phyloP scores from a whole-genome alignment of 2,113 vertebrate species.

The Dicaeum eximium region DNA sequence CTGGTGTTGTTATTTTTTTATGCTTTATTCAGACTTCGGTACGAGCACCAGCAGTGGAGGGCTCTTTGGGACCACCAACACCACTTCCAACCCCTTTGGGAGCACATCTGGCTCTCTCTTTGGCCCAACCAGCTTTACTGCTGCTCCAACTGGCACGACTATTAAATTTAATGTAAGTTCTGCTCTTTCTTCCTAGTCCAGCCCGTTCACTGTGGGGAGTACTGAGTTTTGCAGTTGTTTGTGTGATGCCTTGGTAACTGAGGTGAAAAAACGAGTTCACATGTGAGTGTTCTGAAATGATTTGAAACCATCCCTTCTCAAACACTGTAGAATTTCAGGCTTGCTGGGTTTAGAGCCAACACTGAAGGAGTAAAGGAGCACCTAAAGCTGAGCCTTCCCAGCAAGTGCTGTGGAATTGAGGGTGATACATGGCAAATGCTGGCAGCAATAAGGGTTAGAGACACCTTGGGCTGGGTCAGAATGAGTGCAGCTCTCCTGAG shows the following conservation, averaged over 20 bases:
- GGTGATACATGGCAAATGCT: neutral
- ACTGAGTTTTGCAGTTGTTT: neutral
- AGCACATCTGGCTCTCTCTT: constrained; percentile 85
- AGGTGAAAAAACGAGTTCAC: neutral
- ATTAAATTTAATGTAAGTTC: constrained; percentile 93
- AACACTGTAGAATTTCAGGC: rapidly evolving
- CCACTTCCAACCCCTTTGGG: constrained; percentile 91
- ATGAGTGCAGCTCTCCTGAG: neutral
- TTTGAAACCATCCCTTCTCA: neutral
- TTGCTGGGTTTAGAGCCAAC: neutral
- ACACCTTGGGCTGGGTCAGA: rapidly evolving
- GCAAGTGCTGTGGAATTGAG: neutral
- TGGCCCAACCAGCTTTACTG: constrained; percentile 84
- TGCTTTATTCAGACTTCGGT: constrained; percentile 80
- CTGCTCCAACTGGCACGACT: constrained; percentile 88
- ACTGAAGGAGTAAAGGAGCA: neutral
- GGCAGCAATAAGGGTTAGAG: neutral
- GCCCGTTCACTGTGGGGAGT: rapidly evolving
- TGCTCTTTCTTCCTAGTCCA: neutral
- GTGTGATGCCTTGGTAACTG: neutral
- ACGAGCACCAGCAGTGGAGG: constrained; percentile 90
- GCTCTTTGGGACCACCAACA: constrained; percentile 91
- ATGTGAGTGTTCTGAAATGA: neutral
- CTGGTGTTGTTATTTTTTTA: neutral
- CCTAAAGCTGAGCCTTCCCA: neutral